Conservation (phyloP, 2,888 invertebrate species). For the Limulus polyphemus region DNA sequence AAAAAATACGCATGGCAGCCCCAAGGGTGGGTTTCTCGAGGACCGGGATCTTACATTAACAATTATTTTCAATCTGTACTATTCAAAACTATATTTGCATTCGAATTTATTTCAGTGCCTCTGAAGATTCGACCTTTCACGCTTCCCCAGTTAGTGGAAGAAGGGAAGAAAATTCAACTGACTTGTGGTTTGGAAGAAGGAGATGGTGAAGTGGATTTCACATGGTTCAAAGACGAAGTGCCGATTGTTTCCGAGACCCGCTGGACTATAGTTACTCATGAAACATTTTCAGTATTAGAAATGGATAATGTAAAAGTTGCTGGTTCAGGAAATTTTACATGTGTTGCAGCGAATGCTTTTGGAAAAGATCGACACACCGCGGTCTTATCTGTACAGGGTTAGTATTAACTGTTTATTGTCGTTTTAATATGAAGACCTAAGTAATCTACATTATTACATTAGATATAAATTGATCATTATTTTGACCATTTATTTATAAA, state of each 20-base stretch:
- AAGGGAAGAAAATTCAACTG: conserved; percentile 13
- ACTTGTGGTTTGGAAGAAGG: conserved; percentile 12
- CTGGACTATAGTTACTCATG: conserved; percentile 5
- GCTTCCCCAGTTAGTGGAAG: conserved; percentile 9
- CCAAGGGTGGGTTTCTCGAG: no score
- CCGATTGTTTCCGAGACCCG: conserved; percentile 1
- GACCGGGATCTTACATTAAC: no score
- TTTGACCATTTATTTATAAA: no score
- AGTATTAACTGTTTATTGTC: not conserved
- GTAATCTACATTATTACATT: no score
- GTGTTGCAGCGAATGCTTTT: conserved; percentile 4
- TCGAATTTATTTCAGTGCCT: no score
- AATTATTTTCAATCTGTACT: no score
- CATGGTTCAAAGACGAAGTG: conserved; percentile 12
- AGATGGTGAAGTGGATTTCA: conserved; percentile 9
- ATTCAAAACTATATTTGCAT: no score
- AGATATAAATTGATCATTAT: no score
- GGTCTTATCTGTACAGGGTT: conserved; percentile 13
- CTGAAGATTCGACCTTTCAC: conserved; percentile 13
- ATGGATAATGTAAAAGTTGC: conserved; percentile 7
- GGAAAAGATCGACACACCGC: conserved; percentile 14
- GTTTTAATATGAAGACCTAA: no score
- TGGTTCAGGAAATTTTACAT: conserved; percentile 5
- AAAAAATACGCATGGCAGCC: no score
- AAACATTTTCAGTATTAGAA: conserved; percentile 10